A percentile compares a stretch with the other conserved stretches of the same genome.
Conservation (phyloP, 2,888 invertebrate species). For the Seira ritae region DNA sequence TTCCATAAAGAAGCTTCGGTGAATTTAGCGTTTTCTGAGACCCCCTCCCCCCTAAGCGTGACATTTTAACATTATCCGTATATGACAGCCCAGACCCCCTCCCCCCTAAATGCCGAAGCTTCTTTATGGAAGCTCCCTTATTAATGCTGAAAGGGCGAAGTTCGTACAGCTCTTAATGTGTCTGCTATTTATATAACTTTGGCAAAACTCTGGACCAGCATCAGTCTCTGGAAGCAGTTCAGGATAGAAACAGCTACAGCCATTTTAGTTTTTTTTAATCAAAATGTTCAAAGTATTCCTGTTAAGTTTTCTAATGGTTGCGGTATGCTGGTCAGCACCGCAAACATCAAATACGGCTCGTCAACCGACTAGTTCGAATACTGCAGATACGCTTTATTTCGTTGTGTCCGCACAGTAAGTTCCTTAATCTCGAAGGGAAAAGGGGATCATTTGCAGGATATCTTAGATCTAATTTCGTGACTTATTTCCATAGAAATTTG, state of each 20-base stretch:
- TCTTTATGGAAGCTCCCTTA: too few relatives aligned
- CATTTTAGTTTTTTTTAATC: neutral
- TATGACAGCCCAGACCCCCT: too few relatives aligned
- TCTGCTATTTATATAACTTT: too few relatives aligned
- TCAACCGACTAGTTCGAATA: conserved; percentile 22
- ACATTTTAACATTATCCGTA: too few relatives aligned
- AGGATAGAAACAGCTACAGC: neutral
- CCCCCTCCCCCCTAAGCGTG: too few relatives aligned
- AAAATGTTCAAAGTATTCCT: conserved; percentile 51
- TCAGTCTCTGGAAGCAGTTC: neutral
- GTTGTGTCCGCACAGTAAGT: conserved; percentile 67
- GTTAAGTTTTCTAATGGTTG: conserved; percentile 27
- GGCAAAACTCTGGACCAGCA: too few relatives aligned
- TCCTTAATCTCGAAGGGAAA: neutral
- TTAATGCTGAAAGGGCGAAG: too few relatives aligned
- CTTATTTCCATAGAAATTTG: conserved; percentile 41
- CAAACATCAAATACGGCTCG: conserved; percentile 28
- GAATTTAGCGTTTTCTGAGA: too few relatives aligned
- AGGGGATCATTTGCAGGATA: too few relatives aligned
- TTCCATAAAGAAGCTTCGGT: too few relatives aligned
- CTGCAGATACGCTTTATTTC: conserved; percentile 56
- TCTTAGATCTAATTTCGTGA: neutral
- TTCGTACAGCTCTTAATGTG: too few relatives aligned
- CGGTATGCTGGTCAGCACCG: conserved; percentile 72
- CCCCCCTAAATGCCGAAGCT: too few relatives aligned